Evolutionary conservation across 2,888 invertebrate genomes (phyloP).

Genomic region (Diploptera punctata): DNA sequence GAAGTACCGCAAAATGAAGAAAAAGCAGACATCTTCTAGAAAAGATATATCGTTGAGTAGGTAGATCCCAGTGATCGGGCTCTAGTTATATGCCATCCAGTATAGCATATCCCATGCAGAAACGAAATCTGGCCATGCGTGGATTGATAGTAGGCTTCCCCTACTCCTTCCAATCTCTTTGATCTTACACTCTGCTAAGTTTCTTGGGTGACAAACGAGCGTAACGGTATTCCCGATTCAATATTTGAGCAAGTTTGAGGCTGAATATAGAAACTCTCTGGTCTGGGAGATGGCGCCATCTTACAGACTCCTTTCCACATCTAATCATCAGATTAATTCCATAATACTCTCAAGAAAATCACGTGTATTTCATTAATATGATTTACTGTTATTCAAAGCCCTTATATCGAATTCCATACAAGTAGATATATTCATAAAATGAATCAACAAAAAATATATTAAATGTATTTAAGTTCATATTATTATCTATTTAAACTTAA

Average conservation of each 20-base stretch:
- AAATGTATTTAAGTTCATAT: not conserved
- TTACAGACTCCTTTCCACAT: not conserved
- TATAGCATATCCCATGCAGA: conserved; percentile 27
- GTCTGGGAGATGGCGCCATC: not conserved
- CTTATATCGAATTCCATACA: too few relatives aligned
- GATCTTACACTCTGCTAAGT: conserved; percentile 37
- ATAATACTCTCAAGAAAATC: not conserved
- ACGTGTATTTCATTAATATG: too few relatives aligned
- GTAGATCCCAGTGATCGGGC: not conserved
- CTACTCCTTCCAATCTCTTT: conserved; percentile 28
- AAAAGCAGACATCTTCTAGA: not conserved
- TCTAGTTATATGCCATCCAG: not conserved
- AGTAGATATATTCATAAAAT: too few relatives aligned
- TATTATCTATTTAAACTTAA: too few relatives aligned
- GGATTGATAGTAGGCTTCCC: conserved; percentile 25
- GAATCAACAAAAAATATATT: too few relatives aligned
- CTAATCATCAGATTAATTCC: not conserved
- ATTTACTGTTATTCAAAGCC: too few relatives aligned
- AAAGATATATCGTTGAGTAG: not conserved
- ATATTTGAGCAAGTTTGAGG: conserved; percentile 36
- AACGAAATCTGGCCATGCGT: conserved; percentile 37
- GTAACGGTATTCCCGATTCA: conserved; percentile 34
- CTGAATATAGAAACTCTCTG: conserved; percentile 14
- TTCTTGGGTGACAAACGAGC: conserved; percentile 37
- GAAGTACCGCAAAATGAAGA: not conserved